Conservation (phyloP, 2,113 vertebrate genomes). For the Notothenia coriiceps region DNA sequence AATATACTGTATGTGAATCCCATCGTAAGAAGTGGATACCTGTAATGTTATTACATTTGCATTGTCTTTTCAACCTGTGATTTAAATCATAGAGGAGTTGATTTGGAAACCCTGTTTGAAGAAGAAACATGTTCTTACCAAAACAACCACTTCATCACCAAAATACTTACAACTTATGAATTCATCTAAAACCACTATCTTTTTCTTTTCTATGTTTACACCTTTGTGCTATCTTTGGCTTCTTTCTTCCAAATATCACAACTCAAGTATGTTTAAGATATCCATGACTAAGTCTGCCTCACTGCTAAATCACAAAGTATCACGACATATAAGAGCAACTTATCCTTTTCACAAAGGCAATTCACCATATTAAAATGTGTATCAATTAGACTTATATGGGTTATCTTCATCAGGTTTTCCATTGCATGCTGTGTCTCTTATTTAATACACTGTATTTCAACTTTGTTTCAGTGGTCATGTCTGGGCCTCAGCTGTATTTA, state of each 20-base stretch:
- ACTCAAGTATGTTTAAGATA: not conserved
- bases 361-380: not conserved
- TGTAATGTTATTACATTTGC: not conserved
- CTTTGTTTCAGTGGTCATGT: not conserved
- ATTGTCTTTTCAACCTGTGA: not conserved
- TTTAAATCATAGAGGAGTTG: not conserved
- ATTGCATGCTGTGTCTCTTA: not conserved
- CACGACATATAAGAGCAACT: too few relatives aligned
- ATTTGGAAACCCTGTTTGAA: slow-evolving; percentile 14
- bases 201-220: not conserved
- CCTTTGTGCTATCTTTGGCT: not conserved
- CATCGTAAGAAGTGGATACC: not conserved
- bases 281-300: not conserved
- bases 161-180: not conserved
- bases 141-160: not conserved
- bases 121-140: slow-evolving; percentile 8
- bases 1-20: not conserved
- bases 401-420: not conserved
- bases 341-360: not conserved
- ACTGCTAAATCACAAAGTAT: not conserved
- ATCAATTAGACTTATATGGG: too few relatives aligned
- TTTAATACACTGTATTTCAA: not conserved
- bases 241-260: slow-evolving; percentile 11
- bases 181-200: slow-evolving; percentile 6
- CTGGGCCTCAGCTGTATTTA: not conserved